Base-by-base conservation (phyloP, 92 coral and sea anemone genomes). In the Porites cylindrica region DNA sequence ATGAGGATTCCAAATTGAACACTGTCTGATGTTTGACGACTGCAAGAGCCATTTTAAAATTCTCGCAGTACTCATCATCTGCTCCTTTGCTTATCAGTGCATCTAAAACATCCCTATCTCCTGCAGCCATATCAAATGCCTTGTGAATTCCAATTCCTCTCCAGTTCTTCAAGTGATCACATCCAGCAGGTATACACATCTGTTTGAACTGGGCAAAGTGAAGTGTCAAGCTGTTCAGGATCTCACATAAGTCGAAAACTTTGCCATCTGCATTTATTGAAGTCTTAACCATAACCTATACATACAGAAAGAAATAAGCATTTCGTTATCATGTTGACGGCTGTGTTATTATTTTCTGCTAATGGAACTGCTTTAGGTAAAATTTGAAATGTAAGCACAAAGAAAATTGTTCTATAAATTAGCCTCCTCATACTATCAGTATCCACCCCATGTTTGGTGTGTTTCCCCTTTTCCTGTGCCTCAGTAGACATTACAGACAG, bases 1-100 rank as follows among this genome's bases (percentile, higher is more conserved):
- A 63, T 7, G 74, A 51, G 32, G 56, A 16, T 7, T 21, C 18
- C 65, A 88, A 32, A 76, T 86, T 77, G 62, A 91, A 86, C 20
- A 91, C 84, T 65, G 93, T 86, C 50, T 91, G 93, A 47, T 91
- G 91, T 11, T 54, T 23, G 51, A 91, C 82, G 19, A 91, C 91
- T 86, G 84, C 71, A 78, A 64, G 53, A 9, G 84, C 93, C 66
- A 67, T 91, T 18, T 26, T 13, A 23, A 91, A 91, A 20, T 21
- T 8, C 20, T 81, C 80, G 7, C 52, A 47, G 88, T 91, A 91
- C 2, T 56, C 84, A 13, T 72, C 32, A 11, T 70, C 20, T 53
- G 88, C 91, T 54, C 88, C 85, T 60, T 67, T 79, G 24, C 13
- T 18, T 1, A 21, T 16, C 16, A 86, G 75, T 10, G 29, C 53